Evolutionary conservation across 2,113 vertebrate genomes (phyloP).

Genomic region (Puntigrus tetrazona): DNA sequence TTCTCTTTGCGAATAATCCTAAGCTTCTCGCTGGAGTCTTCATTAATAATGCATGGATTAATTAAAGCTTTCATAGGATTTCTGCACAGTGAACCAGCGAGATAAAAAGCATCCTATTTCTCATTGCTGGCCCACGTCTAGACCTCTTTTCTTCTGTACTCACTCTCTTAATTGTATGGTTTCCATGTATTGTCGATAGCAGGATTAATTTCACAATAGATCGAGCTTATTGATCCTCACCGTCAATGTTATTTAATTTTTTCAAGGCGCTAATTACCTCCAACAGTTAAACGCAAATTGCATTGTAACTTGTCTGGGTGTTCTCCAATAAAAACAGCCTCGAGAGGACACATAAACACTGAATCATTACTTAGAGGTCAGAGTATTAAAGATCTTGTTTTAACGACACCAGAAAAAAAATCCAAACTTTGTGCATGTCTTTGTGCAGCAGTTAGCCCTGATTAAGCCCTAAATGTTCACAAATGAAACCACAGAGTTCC

Average conservation of each 20-base stretch:
- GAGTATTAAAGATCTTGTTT: neutral
- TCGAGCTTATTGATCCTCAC: constrained; percentile 78
- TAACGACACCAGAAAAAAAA: neutral
- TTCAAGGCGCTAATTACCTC: constrained; percentile 81
- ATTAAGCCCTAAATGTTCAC: neutral
- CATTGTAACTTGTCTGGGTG: constrained; percentile 75
- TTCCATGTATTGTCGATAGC: constrained; percentile 78
- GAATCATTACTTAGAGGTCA: constrained; percentile 1
- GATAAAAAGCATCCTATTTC: constrained; percentile 78
- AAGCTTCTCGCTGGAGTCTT: constrained; percentile 69
- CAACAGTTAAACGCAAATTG: constrained; percentile 76
- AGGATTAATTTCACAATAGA: constrained; percentile 82
- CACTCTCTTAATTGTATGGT: constrained; percentile 76
- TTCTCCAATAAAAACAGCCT: constrained; percentile 71
- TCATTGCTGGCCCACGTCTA: constrained; percentile 55
- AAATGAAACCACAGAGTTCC: too few relatives aligned
- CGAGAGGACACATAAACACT: constrained; percentile 51
- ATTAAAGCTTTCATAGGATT: constrained; percentile 83
- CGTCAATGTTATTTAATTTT: constrained; percentile 80
- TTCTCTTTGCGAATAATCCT: constrained; percentile 75
- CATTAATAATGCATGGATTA: constrained; percentile 87
- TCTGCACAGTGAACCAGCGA: constrained; percentile 75
- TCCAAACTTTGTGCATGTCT: neutral
- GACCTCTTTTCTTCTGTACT: constrained; percentile 43
- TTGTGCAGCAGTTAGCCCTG: neutral